phyloP scores from a whole-genome alignment of 2,113 vertebrate genomes.

The Pleuronectes platessa region DNA sequence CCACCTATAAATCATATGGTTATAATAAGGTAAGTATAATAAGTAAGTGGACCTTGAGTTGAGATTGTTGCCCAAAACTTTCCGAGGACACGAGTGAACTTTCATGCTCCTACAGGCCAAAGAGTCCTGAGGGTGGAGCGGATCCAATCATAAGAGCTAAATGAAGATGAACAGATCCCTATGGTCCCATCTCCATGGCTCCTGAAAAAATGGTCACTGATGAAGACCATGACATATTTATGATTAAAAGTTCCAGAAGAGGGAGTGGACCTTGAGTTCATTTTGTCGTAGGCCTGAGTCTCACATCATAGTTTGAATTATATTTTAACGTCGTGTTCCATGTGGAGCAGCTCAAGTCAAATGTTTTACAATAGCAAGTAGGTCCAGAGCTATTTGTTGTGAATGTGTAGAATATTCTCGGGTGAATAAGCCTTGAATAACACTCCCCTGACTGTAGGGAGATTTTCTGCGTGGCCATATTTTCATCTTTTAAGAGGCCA shows the following conservation, averaged over 20 bases:
- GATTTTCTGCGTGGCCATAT: slow-evolving; percentile 49
- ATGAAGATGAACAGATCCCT: neutral
- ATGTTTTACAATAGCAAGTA: neutral
- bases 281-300: neutral
- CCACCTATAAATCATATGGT: neutral
- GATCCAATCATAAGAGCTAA: no score
- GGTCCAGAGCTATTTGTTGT: neutral
- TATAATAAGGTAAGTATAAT: no score
- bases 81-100: no score
- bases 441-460: slow-evolving; percentile 31
- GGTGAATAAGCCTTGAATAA: no score
- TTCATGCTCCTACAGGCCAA: no score
- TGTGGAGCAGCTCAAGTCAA: no score
- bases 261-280: no score
- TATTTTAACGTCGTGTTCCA: neutral
- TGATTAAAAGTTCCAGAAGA: neutral
- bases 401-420: neutral
- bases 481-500: slow-evolving; percentile 67
- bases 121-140: no score
- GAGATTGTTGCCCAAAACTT: neutral
- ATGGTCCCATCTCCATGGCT: neutral
- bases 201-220: neutral
- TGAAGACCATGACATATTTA: neutral
- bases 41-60: neutral
- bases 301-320: neutral